These are phyloP conservation scores for Rhabdomys dilectus DNA, from an alignment of 2,113 vertebrate genomes.

Conservation along the genomic window DNA sequence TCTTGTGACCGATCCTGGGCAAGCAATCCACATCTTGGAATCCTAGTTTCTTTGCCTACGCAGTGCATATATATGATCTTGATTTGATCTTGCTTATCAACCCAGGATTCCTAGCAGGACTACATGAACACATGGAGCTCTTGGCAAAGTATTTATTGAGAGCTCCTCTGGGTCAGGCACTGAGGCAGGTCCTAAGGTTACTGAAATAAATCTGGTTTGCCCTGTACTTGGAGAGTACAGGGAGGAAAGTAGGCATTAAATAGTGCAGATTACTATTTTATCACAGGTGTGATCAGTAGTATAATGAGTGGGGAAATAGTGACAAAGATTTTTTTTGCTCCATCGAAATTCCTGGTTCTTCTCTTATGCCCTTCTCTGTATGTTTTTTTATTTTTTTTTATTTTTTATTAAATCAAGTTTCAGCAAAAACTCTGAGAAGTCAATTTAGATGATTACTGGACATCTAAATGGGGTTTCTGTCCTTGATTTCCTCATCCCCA, in stretches of 20 bases:
- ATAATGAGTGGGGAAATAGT: not conserved
- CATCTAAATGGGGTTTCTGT: not conserved
- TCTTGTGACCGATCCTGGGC: constrained; percentile 41
- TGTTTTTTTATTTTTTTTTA: too few relatives aligned
- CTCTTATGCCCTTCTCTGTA: not conserved
- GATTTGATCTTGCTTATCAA: not conserved
- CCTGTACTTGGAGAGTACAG: constrained; percentile 17
- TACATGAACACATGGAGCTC: not conserved
- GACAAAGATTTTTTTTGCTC: not conserved
- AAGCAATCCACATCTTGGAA: not conserved
- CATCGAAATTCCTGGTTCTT: not conserved
- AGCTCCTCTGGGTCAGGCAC: not conserved
- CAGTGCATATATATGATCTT: not conserved
- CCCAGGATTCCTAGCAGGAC: not conserved
- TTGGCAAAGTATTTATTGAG: not conserved
- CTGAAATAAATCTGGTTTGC: not conserved
- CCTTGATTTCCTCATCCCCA: not conserved
- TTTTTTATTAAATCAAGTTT: not conserved
- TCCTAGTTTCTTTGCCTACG: constrained; percentile 29
- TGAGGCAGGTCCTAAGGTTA: not conserved
- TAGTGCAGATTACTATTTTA: not conserved
- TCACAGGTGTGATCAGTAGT: not conserved
- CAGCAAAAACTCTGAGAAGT: not conserved
- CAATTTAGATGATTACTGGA: not conserved
- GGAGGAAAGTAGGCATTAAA: not conserved